Percentiles rank a stretch among this genome's conserved stretches.
These are phyloP conservation scores for Zygogramma bicolorata DNA, from an alignment of 2,888 invertebrate species.

Conservation along the genomic window DNA sequence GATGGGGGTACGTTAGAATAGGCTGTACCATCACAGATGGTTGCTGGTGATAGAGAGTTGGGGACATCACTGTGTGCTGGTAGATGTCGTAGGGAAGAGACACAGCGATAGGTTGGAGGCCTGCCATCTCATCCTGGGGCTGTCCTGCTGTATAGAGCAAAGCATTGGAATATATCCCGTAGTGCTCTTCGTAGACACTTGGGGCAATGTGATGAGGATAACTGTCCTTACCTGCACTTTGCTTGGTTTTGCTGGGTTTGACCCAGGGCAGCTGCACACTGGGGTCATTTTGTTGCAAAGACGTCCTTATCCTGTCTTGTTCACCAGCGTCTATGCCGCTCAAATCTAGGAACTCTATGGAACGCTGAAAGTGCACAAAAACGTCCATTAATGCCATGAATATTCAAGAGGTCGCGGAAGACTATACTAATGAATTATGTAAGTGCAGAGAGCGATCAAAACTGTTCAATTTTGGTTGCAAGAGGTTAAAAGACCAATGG, in stretches of 20 bases:
- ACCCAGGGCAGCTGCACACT: conserved; percentile 65
- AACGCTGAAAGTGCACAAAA: conserved; percentile 44
- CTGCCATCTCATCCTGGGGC: conserved; percentile 1
- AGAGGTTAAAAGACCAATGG: not conserved
- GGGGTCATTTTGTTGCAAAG: conserved; percentile 68
- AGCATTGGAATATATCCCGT: too few relatives aligned
- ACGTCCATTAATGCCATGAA: not conserved
- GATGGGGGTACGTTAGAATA: conserved; percentile 28
- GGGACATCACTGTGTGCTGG: conserved; percentile 26
- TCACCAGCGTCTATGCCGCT: conserved; percentile 79
- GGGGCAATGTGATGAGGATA: not conserved
- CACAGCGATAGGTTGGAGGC: not conserved
- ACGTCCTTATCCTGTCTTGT: conserved; percentile 73
- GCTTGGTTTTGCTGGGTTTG: conserved; percentile 39
- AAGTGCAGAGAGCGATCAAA: conserved; percentile 16
- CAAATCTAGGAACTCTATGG: conserved; percentile 79
- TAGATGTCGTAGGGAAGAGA: conserved; percentile 22
- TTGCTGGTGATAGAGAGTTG: conserved; percentile 35
- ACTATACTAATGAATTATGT: conserved; percentile 11
- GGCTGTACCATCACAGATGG: conserved; percentile 36
- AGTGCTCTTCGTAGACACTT: too few relatives aligned
- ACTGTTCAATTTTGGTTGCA: conserved; percentile 14
- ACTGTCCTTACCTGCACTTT: conserved; percentile 25
- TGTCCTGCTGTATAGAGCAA: conserved; percentile 14
- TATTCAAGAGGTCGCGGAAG: not conserved